Base-by-base conservation (phyloP, 2,797 vertebrate species). In the Esox lucius region DNA sequence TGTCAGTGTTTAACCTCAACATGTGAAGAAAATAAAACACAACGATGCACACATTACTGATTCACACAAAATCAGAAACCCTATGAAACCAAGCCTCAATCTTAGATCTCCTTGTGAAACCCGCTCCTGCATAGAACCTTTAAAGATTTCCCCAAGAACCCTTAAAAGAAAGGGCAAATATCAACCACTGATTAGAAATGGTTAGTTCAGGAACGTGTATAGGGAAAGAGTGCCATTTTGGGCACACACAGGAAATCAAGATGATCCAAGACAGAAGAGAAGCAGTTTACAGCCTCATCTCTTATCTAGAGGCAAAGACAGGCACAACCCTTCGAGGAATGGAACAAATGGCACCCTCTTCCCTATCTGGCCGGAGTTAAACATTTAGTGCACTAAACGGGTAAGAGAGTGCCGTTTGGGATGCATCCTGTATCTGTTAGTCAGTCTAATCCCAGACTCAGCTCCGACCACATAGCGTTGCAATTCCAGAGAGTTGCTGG, bases 401-500 rank as follows among this genome's bases (percentile, higher is more conserved):
- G n/a, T n/a, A 22, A 59, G 16, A 59, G 53, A 13, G 19, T 59
- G 53, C 19, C 7, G 0, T 59, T 59, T 11, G n/a, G 22, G 53
- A n/a, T n/a, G 19, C 19, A 56, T n/a, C 17, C 51, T 56, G 6
- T 56, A n/a, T 46, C 17, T 56, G 51, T 2, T n/a, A 56, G 53
- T 56, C 51, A 56, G 51, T 56, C 49, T 73, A 59, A 59, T 59
- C 53, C 53, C 8, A 22, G 53, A 59, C 53, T 59, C 53, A n/a
- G 19, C 19, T 56, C n/a, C n/a, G 67, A 72, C 71, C 5, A 31
- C 16, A 65, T 33, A 72, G 81, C 56, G 5, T 48, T 48, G 66
- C 80, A 81, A 81, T 80, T 78, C 74, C 56, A 64, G 42, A 7
- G 39, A 42, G 61, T 72, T 72, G 51, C 46, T 64, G 74, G 56